A percentile compares a stretch with the other conserved stretches of the same genome.
phyloP scores from a whole-genome alignment of 37 sponge, comb jelly and placozoan genomes.

The Chondrilla cf. caribensis region DNA sequence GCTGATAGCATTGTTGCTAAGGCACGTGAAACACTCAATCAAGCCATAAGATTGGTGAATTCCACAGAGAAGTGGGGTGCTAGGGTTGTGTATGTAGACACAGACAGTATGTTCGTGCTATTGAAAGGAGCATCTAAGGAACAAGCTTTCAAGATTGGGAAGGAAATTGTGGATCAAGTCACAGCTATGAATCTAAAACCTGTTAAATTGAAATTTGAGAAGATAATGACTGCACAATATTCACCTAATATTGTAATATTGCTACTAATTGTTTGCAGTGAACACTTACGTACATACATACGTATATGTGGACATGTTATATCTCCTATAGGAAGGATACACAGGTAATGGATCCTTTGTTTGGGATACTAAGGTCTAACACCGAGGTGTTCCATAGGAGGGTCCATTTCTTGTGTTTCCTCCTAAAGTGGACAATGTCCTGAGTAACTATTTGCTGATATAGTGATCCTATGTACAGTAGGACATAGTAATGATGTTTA shows the following conservation, averaged over 20 bases:
- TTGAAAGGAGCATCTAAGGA: conserved; percentile 76
- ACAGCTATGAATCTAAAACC: conserved; percentile 88
- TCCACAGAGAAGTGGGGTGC: conserved; percentile 78
- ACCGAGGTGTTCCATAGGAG: background rate
- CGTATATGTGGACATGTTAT: background rate
- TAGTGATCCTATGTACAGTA: too few species aligned
- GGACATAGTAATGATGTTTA: too few species aligned
- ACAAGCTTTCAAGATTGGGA: conserved; percentile 81
- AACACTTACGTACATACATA: background rate
- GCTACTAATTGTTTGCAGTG: background rate
- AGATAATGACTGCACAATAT: conserved; percentile 42
- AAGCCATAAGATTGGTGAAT: conserved; percentile 87
- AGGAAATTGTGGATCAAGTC: conserved; percentile 75
- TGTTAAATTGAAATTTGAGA: conserved; percentile 93
- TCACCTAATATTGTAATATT: too few species aligned
- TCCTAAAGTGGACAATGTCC: too few species aligned
- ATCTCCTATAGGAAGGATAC: too few species aligned
- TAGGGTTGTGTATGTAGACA: conserved; percentile 94
- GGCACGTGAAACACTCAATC: conserved; percentile 87
- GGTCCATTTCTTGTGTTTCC: too few species aligned
- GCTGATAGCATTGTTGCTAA: conserved; percentile 93
- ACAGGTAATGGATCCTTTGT: background rate
- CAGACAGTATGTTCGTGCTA: conserved; percentile 91
- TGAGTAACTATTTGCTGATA: too few species aligned
- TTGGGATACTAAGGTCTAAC: background rate